A percentile compares a stretch with the other conserved stretches of the same genome.
Conservation (phyloP, 1,140 invertebrate species). For the Drosophila oshimai region DNA sequence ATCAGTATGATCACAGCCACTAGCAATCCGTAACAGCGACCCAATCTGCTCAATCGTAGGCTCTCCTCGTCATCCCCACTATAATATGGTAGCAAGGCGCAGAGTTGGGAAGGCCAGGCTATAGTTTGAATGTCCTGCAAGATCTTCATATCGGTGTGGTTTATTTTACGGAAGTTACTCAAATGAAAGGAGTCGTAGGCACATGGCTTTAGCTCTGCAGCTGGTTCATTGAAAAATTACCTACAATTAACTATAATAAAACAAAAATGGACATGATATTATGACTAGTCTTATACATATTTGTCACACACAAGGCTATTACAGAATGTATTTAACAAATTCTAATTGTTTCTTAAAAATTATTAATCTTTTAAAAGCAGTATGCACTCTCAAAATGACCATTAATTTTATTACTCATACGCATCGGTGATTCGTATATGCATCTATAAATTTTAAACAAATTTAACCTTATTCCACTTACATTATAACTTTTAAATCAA, state of each 20-base stretch:
- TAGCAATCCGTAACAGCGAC: slow-evolving; percentile 39
- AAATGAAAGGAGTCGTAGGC: neutral
- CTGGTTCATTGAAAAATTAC: neutral
- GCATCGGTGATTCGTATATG: no score
- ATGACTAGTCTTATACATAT: neutral
- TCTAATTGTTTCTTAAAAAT: no score
- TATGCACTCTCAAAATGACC: no score
- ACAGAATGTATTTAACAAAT: no score
- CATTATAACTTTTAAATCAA: no score
- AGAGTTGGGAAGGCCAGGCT: slow-evolving; percentile 33
- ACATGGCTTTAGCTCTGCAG: neutral
- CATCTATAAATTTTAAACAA: no score
- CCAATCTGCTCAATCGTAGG: slow-evolving; percentile 7
- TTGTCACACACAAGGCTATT: neutral
- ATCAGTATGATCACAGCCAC: slow-evolving; percentile 25
- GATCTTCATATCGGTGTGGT: slow-evolving; percentile 39
- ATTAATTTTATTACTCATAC: no score
- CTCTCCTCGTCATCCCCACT: slow-evolving; percentile 21
- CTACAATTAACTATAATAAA: neutral
- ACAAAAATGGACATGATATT: neutral
- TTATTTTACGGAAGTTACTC: neutral
- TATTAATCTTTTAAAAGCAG: no score
- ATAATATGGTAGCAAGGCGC: slow-evolving; percentile 45
- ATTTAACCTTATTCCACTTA: no score
- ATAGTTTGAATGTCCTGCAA: slow-evolving; percentile 31